A percentile compares a stretch with the other conserved stretches of the same genome.
Conservation (phyloP, 2,888 invertebrate genomes). For the Ditula angustiorana region DNA sequence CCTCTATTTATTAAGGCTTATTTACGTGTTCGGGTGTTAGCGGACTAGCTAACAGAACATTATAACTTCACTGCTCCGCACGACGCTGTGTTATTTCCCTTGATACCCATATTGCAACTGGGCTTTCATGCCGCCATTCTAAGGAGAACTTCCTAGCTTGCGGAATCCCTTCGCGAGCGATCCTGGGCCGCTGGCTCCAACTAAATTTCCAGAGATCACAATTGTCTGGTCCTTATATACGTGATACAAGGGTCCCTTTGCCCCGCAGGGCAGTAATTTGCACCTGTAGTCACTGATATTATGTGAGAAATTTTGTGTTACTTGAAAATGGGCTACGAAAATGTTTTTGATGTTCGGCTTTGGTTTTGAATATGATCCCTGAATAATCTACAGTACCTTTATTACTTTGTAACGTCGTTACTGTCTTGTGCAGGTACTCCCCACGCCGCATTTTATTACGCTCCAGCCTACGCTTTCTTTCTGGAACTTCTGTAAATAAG, state of each 20-base stretch:
- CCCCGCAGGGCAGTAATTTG: conserved; percentile 75
- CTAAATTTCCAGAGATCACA: conserved; percentile 59
- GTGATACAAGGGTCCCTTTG: conserved; percentile 69
- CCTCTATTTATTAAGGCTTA: conserved; percentile 37
- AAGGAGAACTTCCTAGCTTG: conserved; percentile 59
- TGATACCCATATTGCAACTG: conserved; percentile 73
- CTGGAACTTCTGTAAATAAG: background rate
- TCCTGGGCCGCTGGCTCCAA: conserved; percentile 39
- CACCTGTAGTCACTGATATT: conserved; percentile 79
- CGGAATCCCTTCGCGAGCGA: conserved; percentile 45
- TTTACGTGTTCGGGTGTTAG: conserved; percentile 51
- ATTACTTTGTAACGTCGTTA: conserved; percentile 27
- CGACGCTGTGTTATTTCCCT: conserved; percentile 75
- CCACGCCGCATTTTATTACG: background rate
- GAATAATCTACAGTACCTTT: conserved; percentile 34
- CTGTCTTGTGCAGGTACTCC: background rate
- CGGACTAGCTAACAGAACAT: conserved; percentile 59
- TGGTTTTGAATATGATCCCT: conserved; percentile 46
- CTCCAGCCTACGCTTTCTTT: background rate
- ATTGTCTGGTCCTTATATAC: conserved; percentile 59
- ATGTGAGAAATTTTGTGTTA: conserved; percentile 76
- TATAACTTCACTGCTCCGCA: conserved; percentile 64
- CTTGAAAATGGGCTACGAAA: conserved; percentile 57
- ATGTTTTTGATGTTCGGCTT: conserved; percentile 48
- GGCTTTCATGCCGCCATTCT: conserved; percentile 57